phyloP scores from a whole-genome alignment of 2,888 invertebrate species.

The Drosophila mettleri region DNA sequence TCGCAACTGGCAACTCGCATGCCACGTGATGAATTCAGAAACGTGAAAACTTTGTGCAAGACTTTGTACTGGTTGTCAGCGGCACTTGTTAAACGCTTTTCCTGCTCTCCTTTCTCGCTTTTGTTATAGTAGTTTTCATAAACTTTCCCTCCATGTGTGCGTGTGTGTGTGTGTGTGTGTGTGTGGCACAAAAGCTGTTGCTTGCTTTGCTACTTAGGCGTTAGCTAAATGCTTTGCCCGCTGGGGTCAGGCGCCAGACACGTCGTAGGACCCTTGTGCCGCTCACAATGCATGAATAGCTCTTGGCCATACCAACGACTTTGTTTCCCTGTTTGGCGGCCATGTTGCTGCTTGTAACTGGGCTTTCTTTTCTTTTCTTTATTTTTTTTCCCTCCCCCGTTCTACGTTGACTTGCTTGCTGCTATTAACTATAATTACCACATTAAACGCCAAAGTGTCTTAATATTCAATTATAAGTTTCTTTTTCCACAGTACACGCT shows the following conservation, averaged over 20 bases:
- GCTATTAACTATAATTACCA: conserved; percentile 81
- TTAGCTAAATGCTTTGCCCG: conserved; percentile 72
- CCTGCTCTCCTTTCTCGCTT: conserved; percentile 14
- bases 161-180: conserved; percentile 23
- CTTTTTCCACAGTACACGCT: conserved; percentile 27
- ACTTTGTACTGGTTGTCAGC: conserved; percentile 58
- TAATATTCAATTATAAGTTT: conserved; percentile 82
- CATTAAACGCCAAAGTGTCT: conserved; percentile 81
- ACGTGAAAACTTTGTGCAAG: conserved; percentile 48
- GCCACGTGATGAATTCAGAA: conserved; percentile 45
- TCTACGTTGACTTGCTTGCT: conserved; percentile 64
- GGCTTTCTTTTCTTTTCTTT: conserved; percentile 10
- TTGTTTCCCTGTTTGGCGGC: conserved; percentile 10
- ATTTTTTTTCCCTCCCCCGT: conserved; percentile 12
- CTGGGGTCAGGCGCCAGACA: conserved; percentile 39
- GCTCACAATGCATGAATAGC: conserved; percentile 25
- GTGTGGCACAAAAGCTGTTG: conserved; percentile 71
- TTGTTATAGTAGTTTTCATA: conserved; percentile 66
- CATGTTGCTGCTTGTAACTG: conserved; percentile 23
- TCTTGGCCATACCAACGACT: conserved; percentile 42
- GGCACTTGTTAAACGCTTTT: conserved; percentile 65
- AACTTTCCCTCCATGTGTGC: conserved; percentile 29
- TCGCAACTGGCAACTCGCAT: conserved; percentile 23
- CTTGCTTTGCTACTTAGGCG: conserved; percentile 75
- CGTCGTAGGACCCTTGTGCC: conserved; percentile 4